Evolutionary conservation across 1,140 invertebrate genomes (phyloP).

Genomic region (Diorhabda sublineata): DNA sequence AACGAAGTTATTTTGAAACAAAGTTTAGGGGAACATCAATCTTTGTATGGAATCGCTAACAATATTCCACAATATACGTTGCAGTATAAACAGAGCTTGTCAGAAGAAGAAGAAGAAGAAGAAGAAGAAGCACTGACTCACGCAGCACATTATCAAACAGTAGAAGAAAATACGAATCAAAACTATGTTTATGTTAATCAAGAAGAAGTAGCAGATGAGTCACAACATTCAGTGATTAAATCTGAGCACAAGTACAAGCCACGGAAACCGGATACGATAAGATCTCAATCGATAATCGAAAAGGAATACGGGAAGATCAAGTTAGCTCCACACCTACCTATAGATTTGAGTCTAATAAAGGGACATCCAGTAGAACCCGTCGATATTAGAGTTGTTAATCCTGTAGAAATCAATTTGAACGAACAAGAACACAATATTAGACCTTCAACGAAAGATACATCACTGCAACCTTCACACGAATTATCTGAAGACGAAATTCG

Average conservation of each 20-base stretch:
- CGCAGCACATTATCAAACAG: background rate
- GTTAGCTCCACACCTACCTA: slow-evolving; percentile 24
- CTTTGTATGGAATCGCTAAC: slow-evolving; percentile 5
- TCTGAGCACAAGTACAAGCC: slow-evolving; percentile 8
- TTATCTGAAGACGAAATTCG: slow-evolving; percentile 28
- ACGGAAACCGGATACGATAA: slow-evolving; percentile 7
- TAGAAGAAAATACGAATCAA: slow-evolving; percentile 14
- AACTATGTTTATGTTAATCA: slow-evolving; percentile 22
- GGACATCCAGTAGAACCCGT: slow-evolving; percentile 26
- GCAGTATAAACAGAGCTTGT: slow-evolving; percentile 7
- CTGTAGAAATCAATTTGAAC: slow-evolving; percentile 34
- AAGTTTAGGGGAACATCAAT: background rate
- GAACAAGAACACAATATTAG: background rate
- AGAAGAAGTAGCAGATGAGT: slow-evolving; percentile 26
- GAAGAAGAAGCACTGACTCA: slow-evolving; percentile 12
- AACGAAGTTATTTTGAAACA: slow-evolving; percentile 16
- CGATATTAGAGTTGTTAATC: slow-evolving; percentile 32
- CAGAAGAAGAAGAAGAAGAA: slow-evolving; percentile 9
- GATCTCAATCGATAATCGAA: slow-evolving; percentile 19
- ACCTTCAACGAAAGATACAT: slow-evolving; percentile 15
- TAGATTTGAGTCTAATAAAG: slow-evolving; percentile 34
- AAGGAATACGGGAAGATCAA: slow-evolving; percentile 25
- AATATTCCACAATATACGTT: slow-evolving; percentile 6
- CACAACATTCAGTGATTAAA: slow-evolving; percentile 18
- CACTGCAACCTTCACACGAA: slow-evolving; percentile 25